A percentile compares a stretch with the other conserved stretches of the same genome.
phyloP scores from a whole-genome alignment of 2,797 vertebrate genomes.

The Podarcis siculus region DNA sequence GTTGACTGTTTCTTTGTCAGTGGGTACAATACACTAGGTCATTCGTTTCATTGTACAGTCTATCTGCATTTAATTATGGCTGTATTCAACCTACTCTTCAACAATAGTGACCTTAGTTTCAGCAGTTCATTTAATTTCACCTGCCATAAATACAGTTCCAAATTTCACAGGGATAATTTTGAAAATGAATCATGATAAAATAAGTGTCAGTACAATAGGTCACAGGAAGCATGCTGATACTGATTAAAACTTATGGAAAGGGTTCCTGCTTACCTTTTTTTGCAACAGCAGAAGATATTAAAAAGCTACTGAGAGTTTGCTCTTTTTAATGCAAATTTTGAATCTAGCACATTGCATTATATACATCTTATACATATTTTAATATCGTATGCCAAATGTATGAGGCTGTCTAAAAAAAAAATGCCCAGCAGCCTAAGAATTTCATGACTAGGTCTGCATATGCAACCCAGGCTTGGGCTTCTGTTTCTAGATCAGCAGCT shows the following conservation, averaged over 20 bases:
- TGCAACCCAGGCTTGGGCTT: not conserved
- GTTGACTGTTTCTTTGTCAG: constrained; percentile 18
- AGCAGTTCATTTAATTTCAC: constrained; percentile 39
- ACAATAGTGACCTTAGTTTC: constrained; percentile 26
- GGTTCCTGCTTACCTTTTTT: not conserved
- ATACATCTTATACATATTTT: not conserved
- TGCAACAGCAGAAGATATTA: constrained; percentile 1
- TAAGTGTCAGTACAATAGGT: constrained; percentile 15
- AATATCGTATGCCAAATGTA: not conserved
- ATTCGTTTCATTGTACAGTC: constrained; percentile 9
- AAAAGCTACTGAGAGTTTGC: not conserved
- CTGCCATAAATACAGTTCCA: constrained; percentile 16
- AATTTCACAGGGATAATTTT: constrained; percentile 27
- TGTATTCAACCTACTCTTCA: constrained; percentile 35
- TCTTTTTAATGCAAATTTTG: not conserved
- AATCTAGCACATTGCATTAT: not conserved
- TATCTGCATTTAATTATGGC: constrained; percentile 32
- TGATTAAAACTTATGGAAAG: not conserved
- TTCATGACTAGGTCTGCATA: not conserved
- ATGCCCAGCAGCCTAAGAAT: not conserved
- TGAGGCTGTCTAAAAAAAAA: not conserved
- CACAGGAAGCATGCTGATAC: not conserved
- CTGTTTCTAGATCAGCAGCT: not conserved
- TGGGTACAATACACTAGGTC: constrained; percentile 2
- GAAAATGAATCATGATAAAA: not conserved